These are phyloP conservation scores for Leguminivora glycinivorella DNA, from an alignment of 1,140 invertebrate species.

Conservation along the genomic window DNA sequence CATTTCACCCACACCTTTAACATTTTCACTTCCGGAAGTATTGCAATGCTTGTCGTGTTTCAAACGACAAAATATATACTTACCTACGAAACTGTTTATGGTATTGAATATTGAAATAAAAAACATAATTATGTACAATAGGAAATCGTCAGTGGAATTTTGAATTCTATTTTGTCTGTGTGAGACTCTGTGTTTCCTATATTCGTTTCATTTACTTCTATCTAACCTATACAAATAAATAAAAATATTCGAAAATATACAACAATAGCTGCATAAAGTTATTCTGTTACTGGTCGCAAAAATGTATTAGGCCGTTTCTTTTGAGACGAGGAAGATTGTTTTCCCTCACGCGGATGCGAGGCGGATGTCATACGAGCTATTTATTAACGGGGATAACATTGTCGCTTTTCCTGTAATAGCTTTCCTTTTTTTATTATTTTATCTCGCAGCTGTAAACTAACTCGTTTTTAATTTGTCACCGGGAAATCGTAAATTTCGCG, in stretches of 20 bases:
- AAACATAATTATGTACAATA: no score
- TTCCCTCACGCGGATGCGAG: conserved; percentile 61
- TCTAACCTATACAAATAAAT: no score
- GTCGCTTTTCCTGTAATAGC: conserved; percentile 65
- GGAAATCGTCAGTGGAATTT: no score
- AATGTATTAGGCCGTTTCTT: conserved; percentile 68
- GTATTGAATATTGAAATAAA: no score
- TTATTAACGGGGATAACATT: conserved; percentile 75
- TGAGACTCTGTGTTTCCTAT: no score
- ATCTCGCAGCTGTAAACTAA: conserved; percentile 65
- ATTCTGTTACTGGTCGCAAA: conserved; percentile 63
- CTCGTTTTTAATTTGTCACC: conserved; percentile 74
- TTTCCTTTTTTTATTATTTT: conserved; percentile 66
- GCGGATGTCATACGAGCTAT: conserved; percentile 69
- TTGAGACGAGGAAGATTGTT: conserved; percentile 67
- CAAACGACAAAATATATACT: no score
- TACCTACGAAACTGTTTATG: no score
- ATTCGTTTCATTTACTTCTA: no score
- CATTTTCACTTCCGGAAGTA: not conserved
- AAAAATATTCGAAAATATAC: not conserved
- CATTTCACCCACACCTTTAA: not conserved
- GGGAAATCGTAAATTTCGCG: conserved; percentile 61
- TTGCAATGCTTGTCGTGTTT: not conserved
- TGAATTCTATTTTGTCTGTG: no score
- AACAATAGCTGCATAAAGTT: conserved; percentile 11